Conservation (phyloP, 2,113 vertebrate species). For the Pituophis catenifer region DNA sequence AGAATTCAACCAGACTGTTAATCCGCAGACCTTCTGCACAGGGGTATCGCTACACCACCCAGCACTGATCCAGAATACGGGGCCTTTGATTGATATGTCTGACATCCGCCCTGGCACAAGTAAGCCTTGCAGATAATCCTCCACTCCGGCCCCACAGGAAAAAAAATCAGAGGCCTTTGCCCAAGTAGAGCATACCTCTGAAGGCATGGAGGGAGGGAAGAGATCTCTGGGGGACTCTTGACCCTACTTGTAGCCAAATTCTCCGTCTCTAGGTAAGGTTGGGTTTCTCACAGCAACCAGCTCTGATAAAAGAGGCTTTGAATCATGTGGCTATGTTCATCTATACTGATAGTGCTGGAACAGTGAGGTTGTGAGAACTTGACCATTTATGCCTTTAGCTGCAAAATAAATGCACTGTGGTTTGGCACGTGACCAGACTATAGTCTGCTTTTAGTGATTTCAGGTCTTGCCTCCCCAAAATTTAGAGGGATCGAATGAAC, state of each 20-base stretch:
- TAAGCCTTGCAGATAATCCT: slow-evolving; percentile 54
- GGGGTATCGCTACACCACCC: slow-evolving; percentile 96
- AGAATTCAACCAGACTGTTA: slow-evolving; percentile 95
- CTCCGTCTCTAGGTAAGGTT: background rate
- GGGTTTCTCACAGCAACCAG: background rate
- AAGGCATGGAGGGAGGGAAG: background rate
- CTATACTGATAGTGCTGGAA: background rate
- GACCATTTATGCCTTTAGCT: background rate
- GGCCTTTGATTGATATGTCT: slow-evolving; percentile 97
- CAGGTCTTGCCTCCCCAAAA: background rate
- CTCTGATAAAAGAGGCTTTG: background rate
- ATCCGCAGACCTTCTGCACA: slow-evolving; percentile 96
- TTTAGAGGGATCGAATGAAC: background rate
- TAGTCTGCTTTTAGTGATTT: background rate
- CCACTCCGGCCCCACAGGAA: no score
- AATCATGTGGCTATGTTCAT: background rate
- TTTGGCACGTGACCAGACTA: background rate
- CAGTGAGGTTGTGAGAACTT: background rate
- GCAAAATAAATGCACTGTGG: background rate
- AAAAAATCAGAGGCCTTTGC: no score
- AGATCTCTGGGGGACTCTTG: background rate
- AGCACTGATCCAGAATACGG: slow-evolving; percentile 95
- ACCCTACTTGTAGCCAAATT: background rate
- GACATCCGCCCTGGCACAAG: slow-evolving; percentile 98
- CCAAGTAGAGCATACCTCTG: background rate